These are phyloP conservation scores for Globodera rostochiensis DNA, from an alignment of 1,140 invertebrate genomes.

Conservation along the genomic window DNA sequence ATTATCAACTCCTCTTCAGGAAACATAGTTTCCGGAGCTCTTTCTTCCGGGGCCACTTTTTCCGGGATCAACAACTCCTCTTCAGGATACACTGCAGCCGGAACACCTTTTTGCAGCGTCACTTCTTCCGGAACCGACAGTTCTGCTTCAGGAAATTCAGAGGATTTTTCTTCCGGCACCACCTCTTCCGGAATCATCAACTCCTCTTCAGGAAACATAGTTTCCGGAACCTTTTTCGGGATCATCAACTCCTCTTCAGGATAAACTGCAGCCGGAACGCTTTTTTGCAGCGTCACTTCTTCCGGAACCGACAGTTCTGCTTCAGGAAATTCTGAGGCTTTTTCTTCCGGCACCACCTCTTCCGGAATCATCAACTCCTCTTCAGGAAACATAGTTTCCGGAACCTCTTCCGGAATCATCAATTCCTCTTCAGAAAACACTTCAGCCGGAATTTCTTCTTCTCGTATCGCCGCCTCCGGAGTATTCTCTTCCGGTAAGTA, in stretches of 20 bases:
- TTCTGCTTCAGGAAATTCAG: not conserved
- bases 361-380: not conserved
- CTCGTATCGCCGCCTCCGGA: not conserved
- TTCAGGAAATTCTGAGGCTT: not conserved
- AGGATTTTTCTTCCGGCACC: not conserved
- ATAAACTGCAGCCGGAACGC: not conserved
- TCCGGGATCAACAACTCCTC: not conserved
- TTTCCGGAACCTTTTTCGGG: not conserved
- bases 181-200: not conserved
- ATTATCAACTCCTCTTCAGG: too few species aligned
- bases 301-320: too few species aligned
- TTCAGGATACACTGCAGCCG: not conserved
- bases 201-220: too few species aligned
- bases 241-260: not conserved
- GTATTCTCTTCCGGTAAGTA: not conserved
- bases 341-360: not conserved
- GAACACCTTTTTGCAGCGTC: not conserved
- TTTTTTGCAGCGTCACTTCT: not conserved
- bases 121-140: too few species aligned
- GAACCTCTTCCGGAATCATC: not conserved
- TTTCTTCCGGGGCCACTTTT: not conserved
- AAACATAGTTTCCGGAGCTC: not conserved
- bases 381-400: not conserved
- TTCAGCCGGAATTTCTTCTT: not conserved
- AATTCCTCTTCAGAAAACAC: not conserved